Base-by-base conservation (phyloP, 1,140 invertebrate species). In the Panagrolaimus sp. region DNA sequence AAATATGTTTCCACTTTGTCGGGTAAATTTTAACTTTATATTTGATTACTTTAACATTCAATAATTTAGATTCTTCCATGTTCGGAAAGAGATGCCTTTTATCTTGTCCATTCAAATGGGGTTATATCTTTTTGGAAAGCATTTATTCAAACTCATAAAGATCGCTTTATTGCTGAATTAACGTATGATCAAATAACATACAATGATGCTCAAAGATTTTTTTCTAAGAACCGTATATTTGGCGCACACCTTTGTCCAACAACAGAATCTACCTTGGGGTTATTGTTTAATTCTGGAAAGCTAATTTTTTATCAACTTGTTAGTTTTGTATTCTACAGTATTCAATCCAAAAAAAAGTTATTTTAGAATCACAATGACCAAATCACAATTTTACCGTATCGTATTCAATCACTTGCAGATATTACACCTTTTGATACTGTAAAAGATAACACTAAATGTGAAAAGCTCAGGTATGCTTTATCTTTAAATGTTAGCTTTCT, bases 51-150 rank as follows among this genome's bases (percentile, higher is more conserved):
- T 25, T 25, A n/a, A n/a, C n/a, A n/a, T n/a, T n/a, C n/a, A n/a
- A n/a, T n/a, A n/a, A 44, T 43, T n/a, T 23, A 75, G 77, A 47
- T 76, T 9, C 45, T 76, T 27, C 74, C 74, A 8, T 76, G 74
- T 64, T 25, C 57, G 3, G 46, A 66, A 38, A 38, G 73, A 45
- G 74, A 76, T 45, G 74, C 74, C 20, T 74, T 79, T 20, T 76
- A 81, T 66, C 46, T 72, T 14, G 61, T 76, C 13, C 77, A 68
- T 42, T 61, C 51, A n/a, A 76, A 78, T 57, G 77, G 75, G 2
- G 8, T 80, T 20, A 42, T 70, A 9, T 66, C 72, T 31, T 72
- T 76, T 27, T 57, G 51, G 51, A 14, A 16, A 57, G 51, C 63
- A 69, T 25, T 14, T 78, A 4, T 78, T 72, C 1, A 47, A 57